phyloP scores from a whole-genome alignment of 2,797 vertebrate species.

The Trachops cirrhosus region DNA sequence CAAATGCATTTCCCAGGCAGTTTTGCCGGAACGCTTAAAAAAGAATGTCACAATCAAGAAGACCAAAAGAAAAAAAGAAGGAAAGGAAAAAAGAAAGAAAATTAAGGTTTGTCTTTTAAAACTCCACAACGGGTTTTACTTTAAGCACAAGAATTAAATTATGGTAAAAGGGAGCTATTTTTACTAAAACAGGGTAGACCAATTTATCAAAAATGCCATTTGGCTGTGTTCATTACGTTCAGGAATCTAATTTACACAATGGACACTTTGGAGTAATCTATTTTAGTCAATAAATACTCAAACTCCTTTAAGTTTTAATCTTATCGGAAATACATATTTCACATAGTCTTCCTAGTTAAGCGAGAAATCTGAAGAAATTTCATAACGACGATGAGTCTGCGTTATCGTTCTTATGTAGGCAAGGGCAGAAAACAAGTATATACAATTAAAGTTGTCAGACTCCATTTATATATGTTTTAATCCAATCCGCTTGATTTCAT shows the following conservation, averaged over 20 bases:
- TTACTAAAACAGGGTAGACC: conserved; percentile 82
- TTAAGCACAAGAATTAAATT: conserved; percentile 82
- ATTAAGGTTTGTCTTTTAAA: conserved; percentile 73
- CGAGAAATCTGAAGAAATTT: conserved; percentile 52
- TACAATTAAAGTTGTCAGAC: conserved; percentile 87
- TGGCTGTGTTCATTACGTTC: conserved; percentile 79
- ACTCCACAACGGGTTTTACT: conserved; percentile 85
- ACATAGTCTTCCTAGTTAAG: conserved; percentile 69
- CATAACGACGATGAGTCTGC: conserved; percentile 50
- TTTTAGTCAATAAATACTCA: conserved; percentile 83
- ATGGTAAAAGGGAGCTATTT: conserved; percentile 84
- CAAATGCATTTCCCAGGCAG: conserved; percentile 66
- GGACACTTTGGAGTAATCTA: conserved; percentile 78
- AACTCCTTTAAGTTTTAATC: conserved; percentile 78
- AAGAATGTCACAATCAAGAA: conserved; percentile 68
- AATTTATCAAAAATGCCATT: conserved; percentile 84
- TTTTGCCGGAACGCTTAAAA: conserved; percentile 63
- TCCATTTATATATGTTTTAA: conserved; percentile 83
- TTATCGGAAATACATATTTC: conserved; percentile 75
- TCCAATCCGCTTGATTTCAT: conserved; percentile 83
- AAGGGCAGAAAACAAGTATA: conserved; percentile 74
- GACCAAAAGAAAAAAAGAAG: conserved; percentile 31
- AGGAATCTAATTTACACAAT: conserved; percentile 82
- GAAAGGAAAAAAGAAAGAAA: conserved; percentile 1
- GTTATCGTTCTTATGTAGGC: conserved; percentile 68